Conservation (phyloP, 2,113 vertebrate genomes). For the Felis catus region F.catus_Fca126_mat1.0 CM031412.1:166967501-166968000, state of each 20-base stretch:
- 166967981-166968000: background rate
- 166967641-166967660: background rate
- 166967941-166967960: background rate
- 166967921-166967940: background rate
- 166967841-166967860: background rate
- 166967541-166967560: background rate
- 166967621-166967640: background rate
- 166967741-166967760: no score
- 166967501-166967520: background rate
- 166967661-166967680: background rate
- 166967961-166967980: background rate
- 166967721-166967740: no score
- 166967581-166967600: background rate
- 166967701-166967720: no score
- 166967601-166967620: background rate
- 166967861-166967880: background rate
- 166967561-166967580: background rate
- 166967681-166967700: background rate
- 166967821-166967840: background rate
- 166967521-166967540: background rate
- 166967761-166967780: background rate
- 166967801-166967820: background rate
- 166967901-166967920: background rate
- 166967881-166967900: background rate
- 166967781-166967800: background rate